A percentile compares a stretch with the other conserved stretches of the same genome.
Conservation (phyloP, 2,888 invertebrate species). For the Shargacucullia verbasci region DNA sequence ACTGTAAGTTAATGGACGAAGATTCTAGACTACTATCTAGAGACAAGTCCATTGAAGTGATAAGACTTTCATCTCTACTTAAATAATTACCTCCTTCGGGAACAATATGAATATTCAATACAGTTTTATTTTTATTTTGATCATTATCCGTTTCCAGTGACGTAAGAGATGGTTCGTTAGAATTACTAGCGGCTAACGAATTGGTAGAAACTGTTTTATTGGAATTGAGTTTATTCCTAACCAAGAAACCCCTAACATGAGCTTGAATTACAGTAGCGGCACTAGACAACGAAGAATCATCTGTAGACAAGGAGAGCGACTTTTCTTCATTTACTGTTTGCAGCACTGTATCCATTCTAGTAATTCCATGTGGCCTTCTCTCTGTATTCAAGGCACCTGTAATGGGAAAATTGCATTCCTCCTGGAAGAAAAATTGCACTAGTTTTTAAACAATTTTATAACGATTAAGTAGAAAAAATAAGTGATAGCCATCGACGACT, state of each 20-base stretch:
- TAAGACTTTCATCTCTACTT: slow-evolving; percentile 81
- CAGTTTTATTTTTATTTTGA: slow-evolving; percentile 75
- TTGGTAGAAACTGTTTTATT: slow-evolving; percentile 79
- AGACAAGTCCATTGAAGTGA: slow-evolving; percentile 82
- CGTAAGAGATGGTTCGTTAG: slow-evolving; percentile 70
- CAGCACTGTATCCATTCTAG: slow-evolving; percentile 83
- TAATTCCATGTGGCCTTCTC: slow-evolving; percentile 75
- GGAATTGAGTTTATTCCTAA: slow-evolving; percentile 85
- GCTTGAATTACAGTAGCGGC: slow-evolving; percentile 92
- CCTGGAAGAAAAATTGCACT: slow-evolving; percentile 68
- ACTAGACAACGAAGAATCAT: slow-evolving; percentile 86
- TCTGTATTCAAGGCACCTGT: slow-evolving; percentile 66
- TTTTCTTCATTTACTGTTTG: slow-evolving; percentile 88
- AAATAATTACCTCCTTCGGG: slow-evolving; percentile 79
- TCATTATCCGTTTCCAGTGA: slow-evolving; percentile 77
- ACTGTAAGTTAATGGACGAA: slow-evolving; percentile 78
- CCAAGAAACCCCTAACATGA: slow-evolving; percentile 91
- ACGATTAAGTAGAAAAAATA: too few relatives aligned
- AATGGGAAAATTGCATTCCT: slow-evolving; percentile 63
- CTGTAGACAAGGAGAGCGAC: slow-evolving; percentile 83
- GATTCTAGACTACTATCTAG: slow-evolving; percentile 83
- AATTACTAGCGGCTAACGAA: slow-evolving; percentile 73
- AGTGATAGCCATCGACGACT: too few relatives aligned
- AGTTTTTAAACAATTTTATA: neutral
- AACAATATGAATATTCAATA: slow-evolving; percentile 84